Evolutionary conservation across 2,888 invertebrate genomes (phyloP), one percentile per base, ranked within the genome.

Genomic region (Drosophila phalerata): DNA sequence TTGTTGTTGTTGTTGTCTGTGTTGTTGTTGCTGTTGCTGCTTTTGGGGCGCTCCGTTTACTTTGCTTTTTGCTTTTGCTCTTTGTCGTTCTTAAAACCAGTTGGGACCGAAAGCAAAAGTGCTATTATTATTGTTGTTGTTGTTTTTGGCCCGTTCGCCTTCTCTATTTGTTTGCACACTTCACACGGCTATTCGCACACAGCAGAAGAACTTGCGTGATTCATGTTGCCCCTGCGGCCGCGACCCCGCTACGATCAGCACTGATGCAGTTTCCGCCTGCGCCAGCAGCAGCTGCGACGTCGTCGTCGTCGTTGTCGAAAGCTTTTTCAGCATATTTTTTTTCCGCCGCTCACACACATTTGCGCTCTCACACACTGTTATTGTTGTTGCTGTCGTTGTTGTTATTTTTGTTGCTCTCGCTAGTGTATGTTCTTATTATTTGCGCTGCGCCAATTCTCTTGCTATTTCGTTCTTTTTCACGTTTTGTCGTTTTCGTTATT

Each of bases 21-120:
- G 47, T 6, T 30, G 40, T 2, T 25, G 52, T 13, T 38, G 38
- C 28, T 25, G 47, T 30, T 42, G 34, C 45, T 71, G 52, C 62
- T 71, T 68, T 67, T 79, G 64, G 70, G 63, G 68, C 68, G 71
- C 68, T 63, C 43, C 58, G 65, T 64, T 73, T 65, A 55, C 49
- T 78, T 63, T 73, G 79, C 62, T 78, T 56, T 78, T 63, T 73
- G 79, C 62, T 78, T 56, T 68, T 69, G 69, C 60, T 57, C 63
- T 65, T 81, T 77, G 68, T 67, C 72, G 84, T 68, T 73, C 69
- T 69, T 62, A 38, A 77, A 89, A 89, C 85, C 89, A 88, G 87
- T 90, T 90, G 83, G 76, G 78, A 85, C 75, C 89, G 91, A 90
- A 90, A 90, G 91, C 91, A 89, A 91, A 90, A 91, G 91, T 90